Base-by-base conservation (phyloP, 2,113 vertebrate species). In the Hemicordylus capensis region DNA sequence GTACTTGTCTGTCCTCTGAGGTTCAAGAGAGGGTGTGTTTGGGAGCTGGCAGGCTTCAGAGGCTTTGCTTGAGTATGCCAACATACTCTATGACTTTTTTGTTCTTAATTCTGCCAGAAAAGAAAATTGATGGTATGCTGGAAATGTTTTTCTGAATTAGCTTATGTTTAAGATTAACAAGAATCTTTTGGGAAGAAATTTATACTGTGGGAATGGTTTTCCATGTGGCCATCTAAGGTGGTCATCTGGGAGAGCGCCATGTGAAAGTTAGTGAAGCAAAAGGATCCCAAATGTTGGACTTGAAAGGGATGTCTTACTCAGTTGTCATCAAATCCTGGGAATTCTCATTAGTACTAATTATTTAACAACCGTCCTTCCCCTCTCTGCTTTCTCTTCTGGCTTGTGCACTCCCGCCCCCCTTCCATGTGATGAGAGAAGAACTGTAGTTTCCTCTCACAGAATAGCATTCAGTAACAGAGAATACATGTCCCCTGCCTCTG, bases 181-280 rank as follows among this genome's bases (percentile, higher is more conserved):
- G 31, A 39, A 59, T 54, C 1, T 64, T 37, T 26, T 6, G 2
- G 9, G 19, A 17, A 19, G 4, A 19, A n/a, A n/a, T 56, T 76
- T 39, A 31, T 64, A 11, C 73, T 56, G 72, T 84, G 82, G 82
- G 82, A 84, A 84, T 14, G 11, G 24, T 56, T 84, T 10, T 66
- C 67, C 46, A 22, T n/a, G n/a, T 67, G 61, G 24, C 61, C 61
- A 56, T 66, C 73, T 54, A 56, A 76, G 59, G 46, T 66, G 82
- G 75, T 73, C 34, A 17, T 54, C n/a, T n/a, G 73, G 73, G 61
- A 84, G 4, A 17, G 61, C 4, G 64, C 82, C 46, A 51, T 64
- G 56, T 83, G 56, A 83, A 74, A 46, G 42, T 20, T 46, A 17
- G 17, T 22, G 59, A 73, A 75, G 39, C 37, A 63, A 73, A 44